These are phyloP conservation scores for Apamea epomidion DNA, from an alignment of 2,888 invertebrate species.

Conservation along the genomic window DNA sequence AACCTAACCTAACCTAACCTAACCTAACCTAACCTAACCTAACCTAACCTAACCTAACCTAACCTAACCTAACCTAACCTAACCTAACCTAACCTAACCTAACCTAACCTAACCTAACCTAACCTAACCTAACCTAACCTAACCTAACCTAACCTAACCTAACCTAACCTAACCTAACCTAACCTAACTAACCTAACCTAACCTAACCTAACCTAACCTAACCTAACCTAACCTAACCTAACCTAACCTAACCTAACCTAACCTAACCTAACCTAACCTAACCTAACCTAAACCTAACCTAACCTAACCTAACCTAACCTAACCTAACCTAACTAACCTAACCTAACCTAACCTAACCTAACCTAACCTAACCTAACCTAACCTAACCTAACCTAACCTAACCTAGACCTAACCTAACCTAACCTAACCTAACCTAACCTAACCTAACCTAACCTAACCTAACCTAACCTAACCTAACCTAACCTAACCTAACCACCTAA, in stretches of 20 bases:
- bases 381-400: too few relatives aligned
- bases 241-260: too few relatives aligned
- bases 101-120: conserved; percentile 14
- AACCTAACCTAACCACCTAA: conserved; percentile 19
- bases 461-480: conserved; percentile 41
- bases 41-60: conserved; percentile 42
- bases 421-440: conserved; percentile 44
- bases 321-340: conserved; percentile 44
- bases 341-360: conserved; percentile 53
- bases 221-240: conserved; percentile 34
- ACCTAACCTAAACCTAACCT: too few relatives aligned
- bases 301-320: too few relatives aligned
- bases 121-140: neutral
- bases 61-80: conserved; percentile 44
- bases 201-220: conserved; percentile 45
- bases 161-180: conserved; percentile 45
- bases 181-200: conserved; percentile 50
- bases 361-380: too few relatives aligned
- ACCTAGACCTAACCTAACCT: too few relatives aligned
- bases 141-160: conserved; percentile 41
- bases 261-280: too few relatives aligned
- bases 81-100: conserved; percentile 17
- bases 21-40: conserved; percentile 39
- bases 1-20: neutral
- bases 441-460: conserved; percentile 38